A percentile compares a stretch with the other conserved stretches of the same genome.
Conservation (phyloP, 2,888 invertebrate genomes). For the Drepanosiphum platanoidis region DNA sequence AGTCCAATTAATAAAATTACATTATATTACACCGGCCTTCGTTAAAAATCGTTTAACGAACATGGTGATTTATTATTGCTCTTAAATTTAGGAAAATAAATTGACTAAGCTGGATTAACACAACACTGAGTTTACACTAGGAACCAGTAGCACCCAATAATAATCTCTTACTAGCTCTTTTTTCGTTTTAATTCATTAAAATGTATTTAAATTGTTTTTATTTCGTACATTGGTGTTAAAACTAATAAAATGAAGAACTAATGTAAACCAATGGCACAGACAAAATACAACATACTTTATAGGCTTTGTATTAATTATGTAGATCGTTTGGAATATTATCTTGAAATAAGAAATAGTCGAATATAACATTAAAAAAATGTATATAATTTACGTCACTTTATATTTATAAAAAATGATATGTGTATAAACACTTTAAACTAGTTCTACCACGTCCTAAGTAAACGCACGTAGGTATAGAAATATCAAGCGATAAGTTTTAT, state of each 20-base stretch:
- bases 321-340: neutral
- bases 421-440: neutral
- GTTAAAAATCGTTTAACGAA: too few species aligned
- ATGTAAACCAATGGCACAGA: neutral
- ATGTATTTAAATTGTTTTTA: neutral
- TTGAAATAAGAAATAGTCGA: neutral
- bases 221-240: neutral
- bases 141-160: too few species aligned
- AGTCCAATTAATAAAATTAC: too few species aligned
- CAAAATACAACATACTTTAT: neutral
- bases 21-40: too few species aligned
- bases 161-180: too few species aligned
- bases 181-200: too few species aligned
- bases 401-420: neutral
- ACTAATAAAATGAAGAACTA: neutral
- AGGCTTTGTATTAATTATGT: neutral
- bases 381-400: neutral
- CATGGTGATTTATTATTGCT: too few species aligned
- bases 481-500: neutral
- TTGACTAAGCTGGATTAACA: too few species aligned
- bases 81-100: too few species aligned
- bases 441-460: neutral
- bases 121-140: too few species aligned
- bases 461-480: neutral
- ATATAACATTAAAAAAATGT: neutral